A percentile compares a stretch with the other conserved stretches of the same genome.
phyloP scores from a whole-genome alignment of 1,140 invertebrate genomes.

The Cotesia vestalis region DNA sequence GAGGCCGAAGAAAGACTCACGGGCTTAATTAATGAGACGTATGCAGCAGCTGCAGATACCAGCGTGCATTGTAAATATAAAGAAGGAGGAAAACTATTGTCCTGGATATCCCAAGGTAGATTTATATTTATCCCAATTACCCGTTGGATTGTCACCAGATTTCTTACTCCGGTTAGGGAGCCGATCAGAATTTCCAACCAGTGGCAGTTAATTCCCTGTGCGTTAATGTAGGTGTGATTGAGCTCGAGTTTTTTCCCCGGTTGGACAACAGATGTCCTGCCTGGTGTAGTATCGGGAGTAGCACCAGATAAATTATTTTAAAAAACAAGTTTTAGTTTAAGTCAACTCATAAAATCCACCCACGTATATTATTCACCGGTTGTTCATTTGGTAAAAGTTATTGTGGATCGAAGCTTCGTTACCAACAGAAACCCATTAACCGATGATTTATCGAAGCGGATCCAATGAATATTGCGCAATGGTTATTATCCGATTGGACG shows the following conservation, averaged over 20 bases:
- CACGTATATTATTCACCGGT: constrained; percentile 28
- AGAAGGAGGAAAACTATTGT: constrained; percentile 57
- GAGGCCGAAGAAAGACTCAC: constrained; percentile 8
- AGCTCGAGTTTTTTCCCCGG: not conserved
- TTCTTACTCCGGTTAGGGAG: not conserved
- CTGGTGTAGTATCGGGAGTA: not conserved
- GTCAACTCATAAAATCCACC: constrained; percentile 45
- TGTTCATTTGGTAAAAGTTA: not conserved
- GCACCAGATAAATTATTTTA: no score
- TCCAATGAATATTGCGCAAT: constrained; percentile 44
- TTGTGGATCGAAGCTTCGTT: constrained; percentile 26
- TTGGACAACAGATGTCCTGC: constrained; percentile 30
- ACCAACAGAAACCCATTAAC: constrained; percentile 40
- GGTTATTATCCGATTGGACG: constrained; percentile 30
- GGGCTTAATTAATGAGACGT: constrained; percentile 64
- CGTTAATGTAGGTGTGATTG: constrained; percentile 2
- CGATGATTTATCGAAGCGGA: constrained; percentile 40
- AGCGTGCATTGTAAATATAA: constrained; percentile 60
- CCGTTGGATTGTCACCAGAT: constrained; percentile 13
- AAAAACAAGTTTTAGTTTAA: not conserved
- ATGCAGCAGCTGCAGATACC: constrained; percentile 62
- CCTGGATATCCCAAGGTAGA: constrained; percentile 48
- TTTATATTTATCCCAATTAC: constrained; percentile 57
- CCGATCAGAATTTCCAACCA: not conserved
- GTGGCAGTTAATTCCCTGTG: not conserved